Evolutionary conservation across 2,113 vertebrate genomes (phyloP).

Genomic region (Cepphus grylle): DNA sequence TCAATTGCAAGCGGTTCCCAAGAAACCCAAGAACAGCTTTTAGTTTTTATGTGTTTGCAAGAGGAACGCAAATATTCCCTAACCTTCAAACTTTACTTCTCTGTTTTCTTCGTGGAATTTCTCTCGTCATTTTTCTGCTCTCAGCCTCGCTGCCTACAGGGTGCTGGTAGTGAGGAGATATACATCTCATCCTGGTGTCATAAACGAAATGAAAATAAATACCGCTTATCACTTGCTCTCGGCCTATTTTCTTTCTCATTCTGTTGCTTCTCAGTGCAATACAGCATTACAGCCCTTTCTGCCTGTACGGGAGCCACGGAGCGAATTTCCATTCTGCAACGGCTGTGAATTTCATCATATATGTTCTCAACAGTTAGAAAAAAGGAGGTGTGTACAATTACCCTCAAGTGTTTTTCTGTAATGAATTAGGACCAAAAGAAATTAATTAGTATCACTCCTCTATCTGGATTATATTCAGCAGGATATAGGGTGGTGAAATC

Average conservation of each 20-base stretch:
- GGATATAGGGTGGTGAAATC: neutral
- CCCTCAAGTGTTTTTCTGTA: neutral
- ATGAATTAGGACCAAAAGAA: neutral
- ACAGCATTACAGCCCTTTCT: neutral
- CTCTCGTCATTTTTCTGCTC: neutral
- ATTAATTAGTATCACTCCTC: neutral
- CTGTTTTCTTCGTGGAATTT: neutral
- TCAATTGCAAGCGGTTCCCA: neutral
- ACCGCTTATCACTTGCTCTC: conserved; percentile 22
- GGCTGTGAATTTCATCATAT: neutral
- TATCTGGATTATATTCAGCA: neutral
- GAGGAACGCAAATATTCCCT: neutral
- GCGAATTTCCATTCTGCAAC: neutral
- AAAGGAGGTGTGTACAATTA: neutral
- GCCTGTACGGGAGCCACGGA: neutral
- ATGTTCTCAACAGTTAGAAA: neutral
- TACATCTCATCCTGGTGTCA: neutral
- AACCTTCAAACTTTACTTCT: neutral
- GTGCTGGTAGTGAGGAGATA: neutral
- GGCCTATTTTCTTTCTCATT: neutral
- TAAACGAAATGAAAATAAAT: conserved; percentile 58
- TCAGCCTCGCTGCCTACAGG: neutral
- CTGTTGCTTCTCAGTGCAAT: neutral
- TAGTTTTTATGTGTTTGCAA: neutral
- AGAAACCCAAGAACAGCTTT: neutral